Base-by-base conservation (phyloP, 2,113 vertebrate genomes). In the Oriolus oriolus region DNA sequence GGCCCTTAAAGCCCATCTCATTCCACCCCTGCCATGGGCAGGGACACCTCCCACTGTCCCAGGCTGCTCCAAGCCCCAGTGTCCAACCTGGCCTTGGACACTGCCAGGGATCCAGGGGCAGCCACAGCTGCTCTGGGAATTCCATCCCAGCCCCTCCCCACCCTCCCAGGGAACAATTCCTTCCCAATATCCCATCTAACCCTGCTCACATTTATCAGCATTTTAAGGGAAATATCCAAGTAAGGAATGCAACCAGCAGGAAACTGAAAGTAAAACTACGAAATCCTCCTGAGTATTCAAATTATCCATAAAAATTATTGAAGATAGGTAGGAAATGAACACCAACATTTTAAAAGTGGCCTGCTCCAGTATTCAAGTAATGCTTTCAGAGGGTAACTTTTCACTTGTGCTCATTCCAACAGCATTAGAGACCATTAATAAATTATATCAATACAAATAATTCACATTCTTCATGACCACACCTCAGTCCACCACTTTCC, bases 401-500 rank as follows among this genome's bases (percentile, higher is more conserved):
- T 64, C 63, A 75, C n/a, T 52, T 80, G 23, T 84, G 60, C 77
- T 94, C 60, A 54, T 78, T 82, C 54, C 49, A 54, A n/a, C 64
- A 85, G 39, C 70, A 83, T 45, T 53, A 73, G 20, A 92, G 39
- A 84, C 37, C 44, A 66, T 87, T 49, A 92, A 81, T 85, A 96
- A 87, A 70, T 93, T 86, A 95, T 23, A 93, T 61, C 45, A 57
- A 75, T 35, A 80, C 22, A 77, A 93, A 71, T 60, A 84, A 86
- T 93, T 91, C 54, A 94, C 90, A 97, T 79, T 95, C 80, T 80
- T 61, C 63, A 52, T n/a, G 45, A 90, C 41, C 59, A 75, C 70
- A 52, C 37, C 64, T 79, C 49, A 54, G 19, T 50, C 66, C 86
- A 41, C 30, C 37, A 71, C 68, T 44, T 65, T 26, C 54, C 79